Evolutionary conservation across 2,797 vertebrate species (phyloP), one percentile per base, ranked within the genome.

Genomic region (Atherinosoma microstoma): DNA sequence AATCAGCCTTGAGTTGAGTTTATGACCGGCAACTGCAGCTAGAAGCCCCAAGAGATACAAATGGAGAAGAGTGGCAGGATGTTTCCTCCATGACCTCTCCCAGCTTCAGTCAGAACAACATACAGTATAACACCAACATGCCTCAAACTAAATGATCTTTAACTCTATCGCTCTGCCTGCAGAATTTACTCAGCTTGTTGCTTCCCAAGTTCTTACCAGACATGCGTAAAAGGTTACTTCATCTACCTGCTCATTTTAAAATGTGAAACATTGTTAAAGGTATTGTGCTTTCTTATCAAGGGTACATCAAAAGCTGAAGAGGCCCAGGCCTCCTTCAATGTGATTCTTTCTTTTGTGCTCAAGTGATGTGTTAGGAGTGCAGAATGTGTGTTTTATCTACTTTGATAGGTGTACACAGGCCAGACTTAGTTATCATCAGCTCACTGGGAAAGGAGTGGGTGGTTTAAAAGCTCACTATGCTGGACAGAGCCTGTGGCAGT

Each of bases 391-490:
- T 84, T 85, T 78, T 67, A 69, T 81, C 78, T 82, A 67, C 68
- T 84, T 65, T 60, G 64, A 81, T 75, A 49, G 56, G 73, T 84
- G 78, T 67, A 78, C 79, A 76, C 60, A 84, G 78, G 66, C 84
- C 79, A 86, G 86, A 85, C 85, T 57, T 54, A 54, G 79, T 79
- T 84, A 78, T 90, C 88, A 84, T 84, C 75, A 75, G 77, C 67
- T 67, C 67, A 76, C 64, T 88, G 85, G 87, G 78, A 86, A 90
- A 89, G 61, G 82, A 80, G 90, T 87, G 89, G 91, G 91, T 27
- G 87, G 83, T 58, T 73, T 11, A 45, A 76, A 72, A 76, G 80
- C 64, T 85, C 78, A 7, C 51, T 15, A 54, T 56, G 58, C 67
- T 34, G 82, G 64, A 79, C 77, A 54, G 66, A 83, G 73, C 62